phyloP scores from a whole-genome alignment of 2,797 vertebrate species.

The Chromobotia macracanthus region DNA sequence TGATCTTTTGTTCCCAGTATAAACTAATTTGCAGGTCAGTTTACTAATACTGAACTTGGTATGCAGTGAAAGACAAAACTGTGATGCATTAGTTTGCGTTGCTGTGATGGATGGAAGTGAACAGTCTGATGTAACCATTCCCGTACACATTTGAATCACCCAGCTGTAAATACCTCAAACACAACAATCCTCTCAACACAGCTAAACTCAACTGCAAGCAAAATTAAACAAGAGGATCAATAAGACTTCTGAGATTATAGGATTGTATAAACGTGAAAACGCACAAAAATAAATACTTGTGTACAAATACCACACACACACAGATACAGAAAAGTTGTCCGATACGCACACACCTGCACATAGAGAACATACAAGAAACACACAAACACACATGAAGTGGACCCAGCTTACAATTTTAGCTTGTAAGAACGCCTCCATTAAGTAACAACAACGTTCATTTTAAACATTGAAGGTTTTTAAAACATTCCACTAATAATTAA shows the following conservation, averaged over 20 bases:
- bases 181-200: background rate
- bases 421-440: too few relatives aligned
- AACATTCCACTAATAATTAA: too few relatives aligned
- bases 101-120: background rate
- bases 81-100: background rate
- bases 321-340: background rate
- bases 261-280: slow-evolving; percentile 44
- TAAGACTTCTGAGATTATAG: background rate
- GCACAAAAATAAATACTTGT: slow-evolving; percentile 16
- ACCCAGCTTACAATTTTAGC: too few relatives aligned
- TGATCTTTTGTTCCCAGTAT: background rate
- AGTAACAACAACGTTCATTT: too few relatives aligned
- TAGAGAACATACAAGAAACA: background rate
- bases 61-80: background rate
- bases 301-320: background rate
- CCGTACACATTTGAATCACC: too few relatives aligned
- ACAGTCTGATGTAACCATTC: too few relatives aligned
- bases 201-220: slow-evolving; percentile 1
- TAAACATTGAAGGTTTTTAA: too few relatives aligned
- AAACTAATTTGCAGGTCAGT: background rate
- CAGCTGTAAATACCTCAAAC: background rate
- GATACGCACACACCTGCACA: slow-evolving; percentile 11
- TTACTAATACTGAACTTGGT: background rate
- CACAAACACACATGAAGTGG: slow-evolving; percentile 5
- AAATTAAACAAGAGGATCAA: slow-evolving; percentile 46